Conservation (phyloP, 2,113 vertebrate genomes). For the Raja brachyura region DNA sequence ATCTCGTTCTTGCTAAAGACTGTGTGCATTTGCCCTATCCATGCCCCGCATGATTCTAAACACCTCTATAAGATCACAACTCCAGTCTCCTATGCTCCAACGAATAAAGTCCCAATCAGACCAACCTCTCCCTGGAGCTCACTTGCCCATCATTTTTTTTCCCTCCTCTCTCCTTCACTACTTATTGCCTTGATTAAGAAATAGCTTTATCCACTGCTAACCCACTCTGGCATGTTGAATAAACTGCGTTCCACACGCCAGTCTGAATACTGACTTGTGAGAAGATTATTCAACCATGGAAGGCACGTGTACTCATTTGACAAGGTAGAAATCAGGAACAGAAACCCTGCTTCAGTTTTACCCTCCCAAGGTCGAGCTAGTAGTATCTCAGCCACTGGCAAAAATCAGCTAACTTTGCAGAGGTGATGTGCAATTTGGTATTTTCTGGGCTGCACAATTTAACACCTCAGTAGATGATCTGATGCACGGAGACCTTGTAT, state of each 20-base stretch:
- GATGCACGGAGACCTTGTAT: neutral
- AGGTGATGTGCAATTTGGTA: neutral
- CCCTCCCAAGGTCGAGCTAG: neutral
- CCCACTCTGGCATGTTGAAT: neutral
- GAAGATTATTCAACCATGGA: too few relatives aligned
- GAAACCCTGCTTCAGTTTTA: neutral
- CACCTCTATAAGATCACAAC: too few relatives aligned
- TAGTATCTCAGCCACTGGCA: neutral
- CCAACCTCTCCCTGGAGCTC: too few relatives aligned
- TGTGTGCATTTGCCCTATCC: too few relatives aligned
- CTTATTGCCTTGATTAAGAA: neutral
- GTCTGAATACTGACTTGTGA: neutral
- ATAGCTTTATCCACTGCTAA: neutral
- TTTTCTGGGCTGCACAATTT: neutral
- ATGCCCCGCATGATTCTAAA: too few relatives aligned
- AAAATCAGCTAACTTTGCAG: neutral
- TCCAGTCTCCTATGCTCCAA: too few relatives aligned
- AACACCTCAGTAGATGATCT: neutral
- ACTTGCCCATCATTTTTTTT: neutral
- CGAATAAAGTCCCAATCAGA: too few relatives aligned
- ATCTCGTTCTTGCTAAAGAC: too few relatives aligned
- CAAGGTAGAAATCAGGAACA: neutral
- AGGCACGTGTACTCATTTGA: neutral
- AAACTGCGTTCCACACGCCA: too few relatives aligned
- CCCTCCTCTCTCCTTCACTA: neutral